Conservation (phyloP, 2,888 invertebrate species). For the Spilosoma lubricipeda region DNA sequence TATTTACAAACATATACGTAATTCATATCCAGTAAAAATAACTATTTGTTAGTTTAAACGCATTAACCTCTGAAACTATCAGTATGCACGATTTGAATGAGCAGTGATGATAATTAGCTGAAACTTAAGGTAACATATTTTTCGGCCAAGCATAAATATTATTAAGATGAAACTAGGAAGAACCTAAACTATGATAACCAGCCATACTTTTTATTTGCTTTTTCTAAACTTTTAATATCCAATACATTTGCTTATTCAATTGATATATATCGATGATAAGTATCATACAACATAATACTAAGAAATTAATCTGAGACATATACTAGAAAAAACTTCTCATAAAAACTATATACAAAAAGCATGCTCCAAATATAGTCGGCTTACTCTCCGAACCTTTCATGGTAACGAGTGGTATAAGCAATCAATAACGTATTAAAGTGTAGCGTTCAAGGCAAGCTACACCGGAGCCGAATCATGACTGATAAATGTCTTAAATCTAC, state of each 20-base stretch:
- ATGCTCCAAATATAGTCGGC: conserved; percentile 40
- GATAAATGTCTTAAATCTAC: conserved; percentile 74
- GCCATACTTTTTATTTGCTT: too few species aligned
- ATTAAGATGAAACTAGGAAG: too few species aligned
- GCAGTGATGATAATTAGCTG: too few species aligned
- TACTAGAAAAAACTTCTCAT: conserved; percentile 22
- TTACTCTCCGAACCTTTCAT: conserved; percentile 43
- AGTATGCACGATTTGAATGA: too few species aligned
- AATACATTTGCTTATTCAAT: background rate
- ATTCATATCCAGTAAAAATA: too few species aligned
- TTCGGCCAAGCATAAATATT: too few species aligned
- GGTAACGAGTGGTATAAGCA: conserved; percentile 36
- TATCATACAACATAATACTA: conserved; percentile 1
- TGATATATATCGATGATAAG: background rate
- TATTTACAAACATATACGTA: too few species aligned
- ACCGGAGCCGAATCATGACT: conserved; percentile 68
- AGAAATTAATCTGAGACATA: conserved; percentile 27
- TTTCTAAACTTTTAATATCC: too few species aligned
- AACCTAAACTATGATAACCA: too few species aligned
- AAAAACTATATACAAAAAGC: conserved; percentile 39
- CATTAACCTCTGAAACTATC: too few species aligned
- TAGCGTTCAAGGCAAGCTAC: conserved; percentile 71
- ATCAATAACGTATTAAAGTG: conserved; percentile 52
- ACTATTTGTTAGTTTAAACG: too few species aligned
- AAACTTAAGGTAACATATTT: too few species aligned